phyloP scores from a whole-genome alignment of 2,888 invertebrate species.

The Rutpela maculata region DNA sequence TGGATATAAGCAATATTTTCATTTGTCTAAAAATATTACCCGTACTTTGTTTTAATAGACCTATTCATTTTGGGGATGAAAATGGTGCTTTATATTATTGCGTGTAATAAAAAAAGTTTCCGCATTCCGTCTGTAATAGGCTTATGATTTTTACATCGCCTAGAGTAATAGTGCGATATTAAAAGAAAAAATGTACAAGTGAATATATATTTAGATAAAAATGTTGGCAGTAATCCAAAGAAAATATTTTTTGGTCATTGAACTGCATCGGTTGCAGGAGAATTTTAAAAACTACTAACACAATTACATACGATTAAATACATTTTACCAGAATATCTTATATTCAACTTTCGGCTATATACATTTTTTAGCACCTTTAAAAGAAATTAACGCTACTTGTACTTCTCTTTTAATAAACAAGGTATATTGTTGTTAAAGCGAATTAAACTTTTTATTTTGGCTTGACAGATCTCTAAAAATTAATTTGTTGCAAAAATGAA shows the following conservation, averaged over 20 bases:
- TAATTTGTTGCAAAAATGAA: no score
- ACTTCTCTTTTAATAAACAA: no score
- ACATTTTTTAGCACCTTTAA: no score
- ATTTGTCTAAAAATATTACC: constrained; percentile 39
- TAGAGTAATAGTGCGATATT: constrained; percentile 10
- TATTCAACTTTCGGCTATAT: no score
- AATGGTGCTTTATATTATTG: constrained; percentile 39
- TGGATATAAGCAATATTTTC: constrained; percentile 38
- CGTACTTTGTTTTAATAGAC: constrained; percentile 36
- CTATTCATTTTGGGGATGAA: constrained; percentile 35
- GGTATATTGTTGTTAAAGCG: no score
- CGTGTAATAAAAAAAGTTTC: constrained; percentile 27
- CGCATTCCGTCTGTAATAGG: background rate
- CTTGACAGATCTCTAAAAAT: no score
- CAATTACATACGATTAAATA: no score
- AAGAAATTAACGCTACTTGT: no score
- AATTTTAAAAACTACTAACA: no score
- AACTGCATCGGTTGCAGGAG: background rate
- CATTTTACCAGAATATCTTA: no score
- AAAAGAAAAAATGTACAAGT: background rate
- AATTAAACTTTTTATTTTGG: no score
- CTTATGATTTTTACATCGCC: background rate
- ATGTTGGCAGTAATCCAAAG: background rate
- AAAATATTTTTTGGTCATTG: background rate
- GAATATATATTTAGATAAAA: background rate